A percentile compares a stretch with the other conserved stretches of the same genome.
These are phyloP conservation scores for Anneissia japonica DNA, from an alignment of 35 echinoderm and acorn worm genomes.

Conservation along the genomic window DNA sequence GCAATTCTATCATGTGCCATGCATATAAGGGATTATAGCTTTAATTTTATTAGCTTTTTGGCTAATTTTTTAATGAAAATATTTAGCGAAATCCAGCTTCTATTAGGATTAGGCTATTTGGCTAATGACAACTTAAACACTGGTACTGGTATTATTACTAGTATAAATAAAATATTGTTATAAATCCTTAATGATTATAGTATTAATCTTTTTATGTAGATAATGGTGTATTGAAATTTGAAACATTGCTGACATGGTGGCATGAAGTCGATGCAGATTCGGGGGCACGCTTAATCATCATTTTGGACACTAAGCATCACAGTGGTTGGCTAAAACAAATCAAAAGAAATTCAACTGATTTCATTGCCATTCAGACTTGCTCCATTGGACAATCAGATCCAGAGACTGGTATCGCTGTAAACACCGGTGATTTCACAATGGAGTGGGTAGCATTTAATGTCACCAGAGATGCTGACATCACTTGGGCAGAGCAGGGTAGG, in stretches of 20 bases:
- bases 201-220: conserved; percentile 23
- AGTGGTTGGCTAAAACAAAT: conserved; percentile 69
- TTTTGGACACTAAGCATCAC: conserved; percentile 49
- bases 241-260: conserved; percentile 75
- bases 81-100: too few species aligned
- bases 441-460: conserved; percentile 97
- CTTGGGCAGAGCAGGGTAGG: conserved; percentile 82
- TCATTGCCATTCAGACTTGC: conserved; percentile 69
- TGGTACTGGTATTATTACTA: too few species aligned
- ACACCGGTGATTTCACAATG: conserved; percentile 74
- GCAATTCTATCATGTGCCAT: too few species aligned
- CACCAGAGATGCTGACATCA: conserved; percentile 45
- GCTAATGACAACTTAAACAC: too few species aligned
- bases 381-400: conserved; percentile 69
- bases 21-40: too few species aligned
- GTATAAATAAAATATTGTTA: too few species aligned
- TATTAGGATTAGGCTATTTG: too few species aligned
- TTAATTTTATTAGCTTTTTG: too few species aligned
- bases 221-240: conserved; percentile 75
- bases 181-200: too few species aligned
- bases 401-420: conserved; percentile 63
- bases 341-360: conserved; percentile 34
- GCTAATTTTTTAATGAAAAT: too few species aligned
- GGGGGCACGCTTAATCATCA: conserved; percentile 67
- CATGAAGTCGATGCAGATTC: conserved; percentile 44